Evolutionary conservation across 64 coral and sea anemone species (phyloP), one percentile per base, ranked within the genome.

Genomic region (Stylophora pistillata): DNA sequence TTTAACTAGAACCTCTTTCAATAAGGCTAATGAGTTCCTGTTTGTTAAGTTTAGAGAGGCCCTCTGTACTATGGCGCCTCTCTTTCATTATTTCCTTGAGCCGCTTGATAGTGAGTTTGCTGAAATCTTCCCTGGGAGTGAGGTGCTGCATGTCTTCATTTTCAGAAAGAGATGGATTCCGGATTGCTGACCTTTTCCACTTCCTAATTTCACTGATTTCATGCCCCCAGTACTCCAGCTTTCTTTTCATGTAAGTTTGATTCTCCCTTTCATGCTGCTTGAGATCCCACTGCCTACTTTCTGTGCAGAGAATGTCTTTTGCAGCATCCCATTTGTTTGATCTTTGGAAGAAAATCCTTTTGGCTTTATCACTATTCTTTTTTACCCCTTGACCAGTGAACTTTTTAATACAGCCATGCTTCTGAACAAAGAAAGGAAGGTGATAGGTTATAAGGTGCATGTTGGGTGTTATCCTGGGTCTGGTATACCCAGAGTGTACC

Each of bases 321-420:
- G 77, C 85, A 17, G 91, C 63, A 71, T 93, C 85, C 85, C 85
- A 93, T 88, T 93, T 93, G 53, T 93, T 93, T 12, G 85, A 93
- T 31, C 79, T 92, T 26, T 86, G 57, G 20, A 86, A 92, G 2
- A 86, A 26, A 13, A 86, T 54, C 65, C 82, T 79, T 54, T 92
- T 79, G 10, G 83, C 74, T 2, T 92, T 62, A 63, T 93, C 85
- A 63, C 87, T 92, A 16, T 88, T 93, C 54, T 93, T 93, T 59
- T 88, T 56, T 9, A 82, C 91, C 3, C 90, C 90, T 71, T 77
- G 89, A 31, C 73, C 81, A 11, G 82, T 86, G 27, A 92, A 92
- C 17, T 86, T 78, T 92, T 92, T 92, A 3, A 92, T 21, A 58
- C 72, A 78, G 25, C 61, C 60, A 79, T 92, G 74, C 61, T 53